Base-by-base conservation (phyloP, 2,888 invertebrate species). In the Mesodorylaimus sp. region DNA sequence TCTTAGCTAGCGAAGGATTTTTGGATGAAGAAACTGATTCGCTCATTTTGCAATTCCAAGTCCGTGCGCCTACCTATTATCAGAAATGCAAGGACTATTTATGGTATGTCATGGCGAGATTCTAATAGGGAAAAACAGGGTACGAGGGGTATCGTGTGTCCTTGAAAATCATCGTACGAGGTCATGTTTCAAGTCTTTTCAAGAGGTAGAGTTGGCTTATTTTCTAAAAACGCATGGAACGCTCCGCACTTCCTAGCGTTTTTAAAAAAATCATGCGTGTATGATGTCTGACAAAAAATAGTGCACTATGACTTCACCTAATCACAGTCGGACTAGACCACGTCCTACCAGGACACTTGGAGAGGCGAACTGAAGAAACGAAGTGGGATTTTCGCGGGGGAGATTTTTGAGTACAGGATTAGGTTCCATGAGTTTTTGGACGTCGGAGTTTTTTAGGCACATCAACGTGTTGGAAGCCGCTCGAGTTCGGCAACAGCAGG, bases 31-130 rank as follows among this genome's bases (percentile, higher is more conserved):
- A 81, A 51, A 75, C 78, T 24, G 87, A 88, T 64, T 83, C 83
- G 1, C 75, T 89, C 25, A 80, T 85, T 55, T 71, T 88, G 43
- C 80, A 81, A 63, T 86, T 86, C 70, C 83, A 86, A 75, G 88
- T 89, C 25, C 77, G 89, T 29, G 83, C 88, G 28, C 87, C 88
- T 3, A 88, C 87, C 43, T 89, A 85, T 71, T 87, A 82, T 69
- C 88, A 89, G 68, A 80, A 85, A 50, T 86, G 86, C 66, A 77
- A 87, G 54, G 89, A 89, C 70, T 86, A 86, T 64, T 83, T 86
- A 66, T 85, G 84, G 83, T 84, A 83, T 19, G 43, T 51, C 13
- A 26, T 25, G 28, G 7, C 7, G 16, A n/a, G 5, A 16, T 46
- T 13, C 39, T 10, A 19, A n/a, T 45, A 7, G 32, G 32, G 32